Base-by-base conservation (phyloP, 2,888 invertebrate species). In the Acleris holmiana region DNA sequence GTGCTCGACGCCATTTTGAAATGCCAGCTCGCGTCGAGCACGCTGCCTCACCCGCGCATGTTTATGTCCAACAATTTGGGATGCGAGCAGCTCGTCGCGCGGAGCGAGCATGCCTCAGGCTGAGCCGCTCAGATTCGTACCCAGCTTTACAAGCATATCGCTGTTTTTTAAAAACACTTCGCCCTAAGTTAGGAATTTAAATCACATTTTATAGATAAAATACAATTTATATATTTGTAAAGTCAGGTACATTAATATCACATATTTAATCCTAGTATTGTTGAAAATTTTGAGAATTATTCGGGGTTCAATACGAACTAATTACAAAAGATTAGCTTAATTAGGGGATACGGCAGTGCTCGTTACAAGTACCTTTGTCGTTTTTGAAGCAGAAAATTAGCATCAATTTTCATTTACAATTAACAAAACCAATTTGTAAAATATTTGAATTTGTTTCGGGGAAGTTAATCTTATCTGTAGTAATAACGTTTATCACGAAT, bases 281-380 rank as follows among this genome's bases (percentile, higher is more conserved):
- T n/a, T 18, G 35, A 15, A 17, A 62, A 50, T 44, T 41, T 19
- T 41, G 49, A 44, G 19, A 44, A 62, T 23, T 56, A 50, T 60
- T 46, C 50, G 58, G 65, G 69, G 73, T 73, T 74, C 73, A 73
- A 75, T 75, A 68, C 69, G 54, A 68, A 73, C 71, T 74, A 74
- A 76, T 77, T 76, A 72, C 67, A 69, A 72, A 69, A 69, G 72
- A 71, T 76, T 76, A 74, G 72, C 72, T 76, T 76, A 74, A 76
- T 76, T 76, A 76, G 71, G 66, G 69, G 72, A 70, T 73, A 75
- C 68, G 51, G 69, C 61, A 73, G 71, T 74, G 67, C 73, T 76
- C 71, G 70, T 61, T 67, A 66, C 68, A 72, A 67, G 57, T 71
- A 40, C 23, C 44, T 44, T 56, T 19, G 50, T 29, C 44, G 41